Base-by-base conservation (phyloP, 2,888 invertebrate genomes). In the Sesia apiformis region DNA sequence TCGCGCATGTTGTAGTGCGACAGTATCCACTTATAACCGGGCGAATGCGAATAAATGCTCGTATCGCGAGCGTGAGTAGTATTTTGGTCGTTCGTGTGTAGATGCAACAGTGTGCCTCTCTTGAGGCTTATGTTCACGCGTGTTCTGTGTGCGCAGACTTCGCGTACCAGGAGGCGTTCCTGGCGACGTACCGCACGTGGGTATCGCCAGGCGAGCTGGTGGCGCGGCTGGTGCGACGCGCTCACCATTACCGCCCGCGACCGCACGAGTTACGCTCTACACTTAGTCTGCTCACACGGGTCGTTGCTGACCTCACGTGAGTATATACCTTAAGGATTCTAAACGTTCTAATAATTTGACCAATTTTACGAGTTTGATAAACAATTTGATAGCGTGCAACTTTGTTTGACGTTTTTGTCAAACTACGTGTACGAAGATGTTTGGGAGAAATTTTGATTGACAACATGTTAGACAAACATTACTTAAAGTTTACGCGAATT, bases 141-240 rank as follows among this genome's bases (percentile, higher is more conserved):
- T 23, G 23, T 38, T 2, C 39, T 43, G 56, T 60, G 64, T 68
- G 64, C 60, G 58, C 90, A 96, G 96, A 96, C 84, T 95, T 97
- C 85, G 92, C 96, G 81, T 98, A 96, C 88, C 97, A 97, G 91
- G 99, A 99, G 91, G 98, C 99, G 61, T 99, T 99, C 89, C 92
- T 99, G 66, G 97, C 98, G 55, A 99, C 99, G 58, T 99, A 99
- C 88, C 92, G 98, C 66, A 98, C 98, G 59, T 98, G 98, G 90
- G 94, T 98, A 76, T 91, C 95, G 58, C 97, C 98, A 39, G 87
- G 93, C 70, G 96, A 95, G 64, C 91, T 98, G 64, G 93, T 98
- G 64, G 93, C 93, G 72, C 97, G 98, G 73, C 90, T 98, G 56
- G 94, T 96, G 74, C 92, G 94, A 73, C 80, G 89, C 62, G 86